Conservation (phyloP, 2,888 invertebrate genomes). For the Adelognathus sp. region DNA sequence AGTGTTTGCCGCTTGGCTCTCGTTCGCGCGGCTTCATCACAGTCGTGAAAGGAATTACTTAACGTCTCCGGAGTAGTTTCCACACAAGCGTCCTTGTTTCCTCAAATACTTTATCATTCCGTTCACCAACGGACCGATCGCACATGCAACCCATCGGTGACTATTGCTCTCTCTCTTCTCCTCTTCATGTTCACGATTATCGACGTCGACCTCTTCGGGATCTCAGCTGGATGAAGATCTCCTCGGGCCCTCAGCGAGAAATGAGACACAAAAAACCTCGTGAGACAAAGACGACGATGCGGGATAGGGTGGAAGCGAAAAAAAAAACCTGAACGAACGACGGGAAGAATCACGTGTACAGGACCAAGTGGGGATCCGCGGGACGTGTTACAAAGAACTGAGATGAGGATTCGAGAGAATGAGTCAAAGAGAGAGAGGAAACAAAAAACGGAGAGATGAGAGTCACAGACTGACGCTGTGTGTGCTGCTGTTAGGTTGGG, state of each 20-base stretch:
- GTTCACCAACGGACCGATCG: not conserved
- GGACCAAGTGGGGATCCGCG: constrained; percentile 52
- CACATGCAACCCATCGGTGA: not conserved
- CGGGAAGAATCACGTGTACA: constrained; percentile 55
- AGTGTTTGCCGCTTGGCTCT: constrained; percentile 29
- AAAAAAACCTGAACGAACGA: constrained; percentile 39
- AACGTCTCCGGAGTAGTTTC: constrained; percentile 39
- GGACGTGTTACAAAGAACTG: constrained; percentile 55
- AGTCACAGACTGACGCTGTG: constrained; percentile 29
- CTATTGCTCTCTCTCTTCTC: not conserved
- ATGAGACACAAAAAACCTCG: constrained; percentile 20
- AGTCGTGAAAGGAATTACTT: constrained; percentile 46
- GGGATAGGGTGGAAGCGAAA: constrained; percentile 38
- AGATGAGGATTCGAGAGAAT: constrained; percentile 45
- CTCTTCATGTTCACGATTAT: constrained; percentile 32
- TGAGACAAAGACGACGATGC: constrained; percentile 19
- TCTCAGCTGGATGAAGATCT: constrained; percentile 50
- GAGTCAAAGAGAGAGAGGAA: constrained; percentile 44
- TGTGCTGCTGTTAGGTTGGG: constrained; percentile 8
- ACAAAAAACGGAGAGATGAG: constrained; percentile 38
- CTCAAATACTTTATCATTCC: constrained; percentile 54
- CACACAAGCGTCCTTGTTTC: constrained; percentile 27
- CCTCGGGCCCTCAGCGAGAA: constrained; percentile 29
- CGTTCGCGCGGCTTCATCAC: constrained; percentile 27
- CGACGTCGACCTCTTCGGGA: constrained; percentile 32